Conservation (phyloP, 2,888 invertebrate species). For the Ophion costatus region DNA sequence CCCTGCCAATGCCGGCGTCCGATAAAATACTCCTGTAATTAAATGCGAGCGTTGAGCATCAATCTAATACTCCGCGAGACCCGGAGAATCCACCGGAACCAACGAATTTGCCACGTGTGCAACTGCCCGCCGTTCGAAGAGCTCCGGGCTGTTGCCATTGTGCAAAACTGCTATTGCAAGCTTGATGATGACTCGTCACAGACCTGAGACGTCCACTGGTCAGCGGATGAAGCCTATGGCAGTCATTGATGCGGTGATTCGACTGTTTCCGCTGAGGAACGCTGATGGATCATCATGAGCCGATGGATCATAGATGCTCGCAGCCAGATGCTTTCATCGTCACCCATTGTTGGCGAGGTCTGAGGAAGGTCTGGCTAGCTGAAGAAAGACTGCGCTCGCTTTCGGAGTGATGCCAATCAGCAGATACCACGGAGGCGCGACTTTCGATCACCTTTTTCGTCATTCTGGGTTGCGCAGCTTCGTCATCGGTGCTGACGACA, state of each 20-base stretch:
- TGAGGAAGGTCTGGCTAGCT: no score
- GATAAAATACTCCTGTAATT: conserved; percentile 83
- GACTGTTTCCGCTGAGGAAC: neutral
- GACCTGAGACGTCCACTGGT: conserved; percentile 27
- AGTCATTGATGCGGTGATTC: conserved; percentile 35
- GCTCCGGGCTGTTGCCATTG: conserved; percentile 35
- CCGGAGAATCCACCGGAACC: conserved; percentile 27
- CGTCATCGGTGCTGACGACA: conserved; percentile 48
- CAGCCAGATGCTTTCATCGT: no score
- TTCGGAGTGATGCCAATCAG: no score
- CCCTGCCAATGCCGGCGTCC: conserved; percentile 77
- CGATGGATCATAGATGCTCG: neutral
- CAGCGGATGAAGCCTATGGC: conserved; percentile 2
- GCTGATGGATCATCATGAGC: neutral
- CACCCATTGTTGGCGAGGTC: no score
- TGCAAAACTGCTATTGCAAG: conserved; percentile 54
- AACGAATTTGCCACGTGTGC: conserved; percentile 32
- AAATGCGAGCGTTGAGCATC: conserved; percentile 80
- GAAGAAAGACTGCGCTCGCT: no score
- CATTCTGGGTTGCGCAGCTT: neutral
- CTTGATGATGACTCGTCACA: conserved; percentile 28
- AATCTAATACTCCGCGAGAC: conserved; percentile 69
- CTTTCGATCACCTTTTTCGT: neutral
- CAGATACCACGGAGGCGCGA: neutral
- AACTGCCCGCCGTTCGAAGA: conserved; percentile 30